phyloP scores from a whole-genome alignment of 2,113 vertebrate genomes.

The Microtus ochrogaster region DNA sequence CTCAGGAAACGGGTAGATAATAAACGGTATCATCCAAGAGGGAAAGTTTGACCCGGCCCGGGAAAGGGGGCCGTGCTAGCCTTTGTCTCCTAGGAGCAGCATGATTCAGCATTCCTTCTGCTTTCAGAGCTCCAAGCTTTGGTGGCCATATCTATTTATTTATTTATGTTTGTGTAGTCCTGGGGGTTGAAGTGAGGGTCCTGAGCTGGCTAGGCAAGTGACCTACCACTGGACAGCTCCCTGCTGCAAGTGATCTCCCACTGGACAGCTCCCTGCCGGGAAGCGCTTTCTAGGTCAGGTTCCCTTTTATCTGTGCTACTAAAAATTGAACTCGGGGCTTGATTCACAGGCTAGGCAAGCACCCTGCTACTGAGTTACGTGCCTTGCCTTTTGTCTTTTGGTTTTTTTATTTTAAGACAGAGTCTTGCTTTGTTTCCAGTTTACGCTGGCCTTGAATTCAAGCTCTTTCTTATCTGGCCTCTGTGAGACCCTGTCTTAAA shows the following conservation, averaged over 20 bases:
- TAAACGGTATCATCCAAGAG: constrained; percentile 34
- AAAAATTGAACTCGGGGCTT: background rate
- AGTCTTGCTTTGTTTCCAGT: background rate
- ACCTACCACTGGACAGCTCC: background rate
- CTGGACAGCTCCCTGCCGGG: background rate
- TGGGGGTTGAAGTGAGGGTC: background rate
- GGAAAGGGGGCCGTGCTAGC: constrained; percentile 31
- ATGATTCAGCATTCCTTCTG: constrained; percentile 77
- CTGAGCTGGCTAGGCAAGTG: background rate
- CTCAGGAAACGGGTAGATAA: background rate
- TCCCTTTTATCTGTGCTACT: background rate
- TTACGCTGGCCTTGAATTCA: background rate
- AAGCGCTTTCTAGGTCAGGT: constrained; percentile 59
- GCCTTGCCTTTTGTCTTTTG: no score
- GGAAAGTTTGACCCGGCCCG: constrained; percentile 42
- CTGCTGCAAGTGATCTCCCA: background rate
- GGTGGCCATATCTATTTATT: background rate
- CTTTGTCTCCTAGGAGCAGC: constrained; percentile 29
- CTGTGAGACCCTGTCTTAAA: background rate
- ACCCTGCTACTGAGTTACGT: background rate
- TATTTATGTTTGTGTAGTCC: background rate
- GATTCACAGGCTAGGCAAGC: background rate
- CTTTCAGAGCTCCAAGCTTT: constrained; percentile 39
- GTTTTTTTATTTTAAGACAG: background rate
- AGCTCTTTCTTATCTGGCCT: background rate